Evolutionary conservation across 37 sponge, comb jelly and placozoan genomes (phyloP), one percentile per base, ranked within the genome.

Genomic region (Geodia barretti): DNA sequence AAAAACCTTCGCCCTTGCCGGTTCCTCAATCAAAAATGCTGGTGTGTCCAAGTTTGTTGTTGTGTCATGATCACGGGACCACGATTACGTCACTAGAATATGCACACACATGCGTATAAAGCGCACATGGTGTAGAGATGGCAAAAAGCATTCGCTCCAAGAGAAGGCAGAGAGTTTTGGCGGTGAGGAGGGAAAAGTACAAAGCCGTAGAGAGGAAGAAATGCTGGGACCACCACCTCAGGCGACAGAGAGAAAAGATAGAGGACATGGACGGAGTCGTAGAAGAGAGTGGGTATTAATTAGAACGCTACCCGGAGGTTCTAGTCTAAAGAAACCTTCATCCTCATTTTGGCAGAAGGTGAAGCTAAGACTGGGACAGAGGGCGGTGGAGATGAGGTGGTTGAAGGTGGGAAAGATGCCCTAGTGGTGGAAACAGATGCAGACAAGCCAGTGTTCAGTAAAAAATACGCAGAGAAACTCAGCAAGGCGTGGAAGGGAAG

Each of bases 81-180:
- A 20, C 59, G 3, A 11, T 59, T 23, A 75, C 39, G 61, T 62
- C n/a, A 64, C 67, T 36, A 8, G 32, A 3, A 72, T 30, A 72
- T 35, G 37, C 73, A 40, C 73, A 23, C 41, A 30, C 31, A 72
- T 33, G 14, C 41, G 24, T 36, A 21, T 33, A 24, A 72, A 4
- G 72, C 9, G 39, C 40, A 11, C 39, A 30, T 30, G 69, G 2
- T 20, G 7, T 1, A 3, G 33, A 71, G 1, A 94, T 94, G 95
- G 95, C 84, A 21, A 88, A 87, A 33, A 82, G 95, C 60, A 39
- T 94, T 23, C 62, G 95, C 1, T 94, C 95, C 0, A 94, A 94
- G 62, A 74, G 89, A 33, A 87, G 76, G 64, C 92, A 90, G 76
- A 62, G 58, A 40, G 77, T 80, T 20, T 40, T 75, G 24, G 62